A percentile compares a stretch with the other conserved stretches of the same genome.
Evolutionary conservation across 1,140 invertebrate genomes (phyloP).

Genomic region (Drosophila watanabei): DNA sequence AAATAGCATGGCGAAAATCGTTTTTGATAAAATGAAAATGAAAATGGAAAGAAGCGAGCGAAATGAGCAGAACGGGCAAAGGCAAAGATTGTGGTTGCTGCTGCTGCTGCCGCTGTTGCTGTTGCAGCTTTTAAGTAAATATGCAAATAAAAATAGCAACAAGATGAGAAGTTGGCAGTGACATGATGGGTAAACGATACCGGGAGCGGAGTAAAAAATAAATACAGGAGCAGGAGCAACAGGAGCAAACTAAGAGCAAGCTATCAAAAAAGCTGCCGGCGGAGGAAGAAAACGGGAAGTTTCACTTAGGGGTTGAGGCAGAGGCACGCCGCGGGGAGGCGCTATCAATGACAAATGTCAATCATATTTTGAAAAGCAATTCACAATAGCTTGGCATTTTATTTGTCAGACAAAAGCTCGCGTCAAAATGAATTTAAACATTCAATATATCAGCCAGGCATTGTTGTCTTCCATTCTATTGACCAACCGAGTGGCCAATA

Average conservation of each 20-base stretch:
- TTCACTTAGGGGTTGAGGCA: conserved; percentile 27
- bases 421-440: conserved; percentile 35
- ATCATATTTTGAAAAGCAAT: conserved; percentile 57
- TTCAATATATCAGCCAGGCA: conserved; percentile 16
- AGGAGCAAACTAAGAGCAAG: conserved; percentile 29
- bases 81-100: conserved; percentile 50
- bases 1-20: conserved; percentile 75
- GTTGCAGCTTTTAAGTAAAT: conserved; percentile 73
- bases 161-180: conserved; percentile 68
- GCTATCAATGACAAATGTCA: conserved; percentile 61
- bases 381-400: conserved; percentile 50
- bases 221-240: not conserved
- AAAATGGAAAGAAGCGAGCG: conserved; percentile 63
- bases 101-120: conserved; percentile 27
- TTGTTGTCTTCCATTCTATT: conserved; percentile 1
- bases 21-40: conserved; percentile 74
- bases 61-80: conserved; percentile 53
- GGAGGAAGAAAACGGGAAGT: conserved; percentile 39
- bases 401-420: conserved; percentile 18
- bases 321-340: not conserved
- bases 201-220: conserved; percentile 30
- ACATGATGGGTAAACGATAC: conserved; percentile 78
- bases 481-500: conserved; percentile 5
- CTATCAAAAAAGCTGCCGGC: conserved; percentile 32
- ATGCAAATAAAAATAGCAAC: conserved; percentile 79